These are phyloP conservation scores for Lepisosteus osseus DNA, from an alignment of 2,113 vertebrate species.

Conservation along the genomic window DNA sequence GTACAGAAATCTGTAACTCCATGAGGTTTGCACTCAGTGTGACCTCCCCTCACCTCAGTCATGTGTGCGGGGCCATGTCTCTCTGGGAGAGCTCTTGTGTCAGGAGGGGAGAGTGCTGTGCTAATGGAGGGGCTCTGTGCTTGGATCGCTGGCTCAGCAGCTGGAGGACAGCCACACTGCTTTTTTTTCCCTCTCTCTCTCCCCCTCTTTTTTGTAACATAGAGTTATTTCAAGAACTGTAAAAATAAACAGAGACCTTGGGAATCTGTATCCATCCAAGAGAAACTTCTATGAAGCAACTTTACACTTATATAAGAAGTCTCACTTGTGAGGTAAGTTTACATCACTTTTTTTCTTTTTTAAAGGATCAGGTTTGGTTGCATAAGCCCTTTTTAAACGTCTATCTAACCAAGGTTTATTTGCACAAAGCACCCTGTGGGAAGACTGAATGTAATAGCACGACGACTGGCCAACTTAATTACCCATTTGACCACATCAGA, in stretches of 20 bases:
- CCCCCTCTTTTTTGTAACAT: constrained; percentile 45
- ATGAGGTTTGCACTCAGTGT: constrained; percentile 35
- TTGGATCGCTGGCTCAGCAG: constrained; percentile 59
- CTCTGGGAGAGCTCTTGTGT: constrained; percentile 43
- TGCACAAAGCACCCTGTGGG: constrained; percentile 2
- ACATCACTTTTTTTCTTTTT: constrained; percentile 59
- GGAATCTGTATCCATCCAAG: constrained; percentile 69
- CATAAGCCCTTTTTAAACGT: constrained; percentile 37
- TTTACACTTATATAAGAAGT: constrained; percentile 58
- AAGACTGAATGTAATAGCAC: not conserved
- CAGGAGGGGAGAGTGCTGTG: constrained; percentile 47
- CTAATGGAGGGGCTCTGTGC: constrained; percentile 49
- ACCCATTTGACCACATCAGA: not conserved
- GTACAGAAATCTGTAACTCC: not conserved
- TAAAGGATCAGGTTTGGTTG: constrained; percentile 58
- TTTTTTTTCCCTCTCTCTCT: not conserved
- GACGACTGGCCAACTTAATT: not conserved
- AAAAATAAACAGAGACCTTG: constrained; percentile 79
- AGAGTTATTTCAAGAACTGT: constrained; percentile 67
- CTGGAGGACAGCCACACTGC: constrained; percentile 47
- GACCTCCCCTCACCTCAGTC: constrained; percentile 56
- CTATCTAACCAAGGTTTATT: constrained; percentile 20
- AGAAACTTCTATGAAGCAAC: constrained; percentile 59
- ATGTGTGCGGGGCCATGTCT: constrained; percentile 53
- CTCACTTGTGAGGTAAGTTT: constrained; percentile 44